Evolutionary conservation across 1,140 invertebrate species (phyloP), one percentile per base, ranked within the genome.

Genomic region (Wasmannia auropunctata): DNA sequence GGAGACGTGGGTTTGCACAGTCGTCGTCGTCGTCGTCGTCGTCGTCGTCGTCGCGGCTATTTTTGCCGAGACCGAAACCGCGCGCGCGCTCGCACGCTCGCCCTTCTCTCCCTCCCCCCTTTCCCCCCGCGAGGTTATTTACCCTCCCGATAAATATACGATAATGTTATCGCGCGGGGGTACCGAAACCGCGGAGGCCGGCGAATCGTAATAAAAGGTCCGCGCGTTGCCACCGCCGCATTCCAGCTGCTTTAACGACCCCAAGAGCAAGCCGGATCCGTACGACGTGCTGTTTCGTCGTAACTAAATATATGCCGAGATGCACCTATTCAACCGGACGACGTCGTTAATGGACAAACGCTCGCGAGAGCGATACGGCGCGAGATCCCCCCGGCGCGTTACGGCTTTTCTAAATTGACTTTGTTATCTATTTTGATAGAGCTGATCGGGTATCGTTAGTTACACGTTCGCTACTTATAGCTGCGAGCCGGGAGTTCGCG

Each of bases 81-180:
- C 80, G 86, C 31, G 43, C 40, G 63, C 70, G 51, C 81, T 37
- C 40, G 28, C 65, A 14, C 31, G 34, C 31, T 11, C 34, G 34
- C 62, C 19, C 14, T 67, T 3, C 3, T 46, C 51, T 22, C 28
- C 40, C 72, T n/a, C n/a, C n/a, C n/a, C n/a, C n/a, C n/a, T n/a
- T n/a, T 40, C 46, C 40, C 34, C 40, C 72, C 74, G 60, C n/a
- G 63, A 51, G 85, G 88, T 93, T 92, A 91, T 93, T 92, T 92
- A 93, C 88, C 86, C 87, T 87, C 72, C 60, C 91, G 90, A 92
- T 92, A 91, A 93, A 93, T 91, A 92, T 90, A 91, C 90, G 92
- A 92, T 93, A 92, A 91, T 91, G 90, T 91, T 91, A 92, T 92
- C 90, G 90, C 75, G 51, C 70, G 54, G 54, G n/a, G 22, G 40